phyloP scores from a whole-genome alignment of 2,797 vertebrate genomes.

The Hyperoplus immaculatus region DNA sequence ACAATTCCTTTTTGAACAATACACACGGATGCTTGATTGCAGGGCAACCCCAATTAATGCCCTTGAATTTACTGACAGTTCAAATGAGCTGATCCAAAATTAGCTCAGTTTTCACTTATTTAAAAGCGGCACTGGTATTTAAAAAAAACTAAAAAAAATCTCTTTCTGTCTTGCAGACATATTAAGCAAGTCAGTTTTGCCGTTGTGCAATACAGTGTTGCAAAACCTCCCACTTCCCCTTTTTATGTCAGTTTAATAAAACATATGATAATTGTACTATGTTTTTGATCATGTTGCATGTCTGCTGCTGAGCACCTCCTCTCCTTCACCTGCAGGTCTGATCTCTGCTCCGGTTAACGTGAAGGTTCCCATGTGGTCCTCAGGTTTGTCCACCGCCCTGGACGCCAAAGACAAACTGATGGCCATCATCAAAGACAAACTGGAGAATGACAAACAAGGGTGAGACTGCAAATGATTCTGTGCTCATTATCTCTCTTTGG shows the following conservation, averaged over 20 bases:
- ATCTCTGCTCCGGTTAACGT: slow-evolving; percentile 80
- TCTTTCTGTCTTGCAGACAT: background rate
- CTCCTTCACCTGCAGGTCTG: slow-evolving; percentile 61
- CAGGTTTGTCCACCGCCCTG: slow-evolving; percentile 72
- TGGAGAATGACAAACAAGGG: slow-evolving; percentile 75
- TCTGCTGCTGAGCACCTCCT: background rate
- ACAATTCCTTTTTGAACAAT: background rate
- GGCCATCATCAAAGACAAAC: slow-evolving; percentile 78
- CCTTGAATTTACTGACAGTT: background rate
- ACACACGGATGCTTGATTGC: too few species aligned
- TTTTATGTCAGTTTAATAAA: background rate
- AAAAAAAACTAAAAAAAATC: background rate
- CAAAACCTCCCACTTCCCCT: slow-evolving; percentile 30
- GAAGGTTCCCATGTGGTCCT: slow-evolving; percentile 81
- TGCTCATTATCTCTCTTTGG: background rate
- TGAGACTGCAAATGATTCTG: slow-evolving; percentile 35
- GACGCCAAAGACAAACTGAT: slow-evolving; percentile 79
- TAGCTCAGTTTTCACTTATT: too few species aligned
- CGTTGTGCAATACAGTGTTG: slow-evolving; percentile 28
- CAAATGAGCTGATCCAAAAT: background rate
- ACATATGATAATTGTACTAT: background rate
- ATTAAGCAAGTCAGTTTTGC: background rate
- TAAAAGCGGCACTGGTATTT: background rate
- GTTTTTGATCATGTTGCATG: background rate
- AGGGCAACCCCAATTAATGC: too few species aligned